Evolutionary conservation across 1,140 invertebrate species (phyloP), one percentile per base, ranked within the genome.

Genomic region (Aphis craccivora): DNA sequence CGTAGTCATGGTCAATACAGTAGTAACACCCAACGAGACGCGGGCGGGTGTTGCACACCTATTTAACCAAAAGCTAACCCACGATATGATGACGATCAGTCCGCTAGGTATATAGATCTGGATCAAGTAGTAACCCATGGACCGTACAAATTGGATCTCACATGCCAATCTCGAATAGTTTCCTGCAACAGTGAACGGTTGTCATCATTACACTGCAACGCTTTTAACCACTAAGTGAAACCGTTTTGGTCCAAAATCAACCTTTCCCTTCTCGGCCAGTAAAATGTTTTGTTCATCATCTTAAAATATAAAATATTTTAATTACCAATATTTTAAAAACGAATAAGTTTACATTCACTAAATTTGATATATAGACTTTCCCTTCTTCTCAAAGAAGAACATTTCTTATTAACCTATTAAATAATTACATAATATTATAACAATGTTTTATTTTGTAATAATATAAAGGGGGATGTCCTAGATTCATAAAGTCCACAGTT

Each of bases 61-160:
- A 96, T 99, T 97, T 95, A 98, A 96, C 98, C 98, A 99, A 96
- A 99, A 99, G 95, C 98, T 98, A 95, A 99, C 99, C 99, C 99
- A 99, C 94, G 98, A 99, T 96, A 99, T 99, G 96, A 99, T 99
- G 95, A 99, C 99, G 96, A 99, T 99, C 95, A 99, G 97, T 95
- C 98, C 98, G 95, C 98, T 99, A 94, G 99, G 99, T 96, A 99
- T 99, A 96, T 99, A 99, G 95, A 99, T 99, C 96, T 99, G 99
- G 96, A 99, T 99, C 95, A 99, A 96, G 96, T 99, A 99, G 97
- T 99, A 99, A 95, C 99, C 99, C 98, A 99, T 99, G 95, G 98
- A 99, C 94, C 99, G 97, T 94, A 98, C 98, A 96, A 99, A 99
- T 96, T 99, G 98, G 95, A 99, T 99, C 96, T 99, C 98, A 96